A percentile compares a stretch with the other conserved stretches of the same genome.
These are phyloP conservation scores for Myotis brandtii DNA, from an alignment of 2,113 vertebrate genomes.

Conservation along the genomic window DNA sequence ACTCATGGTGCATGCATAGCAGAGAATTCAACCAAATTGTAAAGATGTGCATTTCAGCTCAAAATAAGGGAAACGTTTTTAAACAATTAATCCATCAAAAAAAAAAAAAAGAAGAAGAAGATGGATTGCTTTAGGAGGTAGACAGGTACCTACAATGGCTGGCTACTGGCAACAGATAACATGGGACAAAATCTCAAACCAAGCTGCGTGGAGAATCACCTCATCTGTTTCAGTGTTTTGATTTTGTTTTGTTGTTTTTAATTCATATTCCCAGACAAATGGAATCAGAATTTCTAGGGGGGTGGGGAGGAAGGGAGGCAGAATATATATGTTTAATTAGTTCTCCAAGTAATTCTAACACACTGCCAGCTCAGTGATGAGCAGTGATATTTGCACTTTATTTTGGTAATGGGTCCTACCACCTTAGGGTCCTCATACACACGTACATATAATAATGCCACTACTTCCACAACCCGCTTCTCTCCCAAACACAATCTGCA, in stretches of 20 bases:
- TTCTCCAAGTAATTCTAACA: background rate
- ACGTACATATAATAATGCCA: background rate
- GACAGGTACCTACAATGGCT: background rate
- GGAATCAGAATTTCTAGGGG: conserved; percentile 24
- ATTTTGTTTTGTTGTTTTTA: background rate
- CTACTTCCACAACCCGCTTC: background rate
- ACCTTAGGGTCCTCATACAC: background rate
- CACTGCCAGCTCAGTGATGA: background rate
- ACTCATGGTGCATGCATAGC: background rate
- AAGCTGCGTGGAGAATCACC: background rate
- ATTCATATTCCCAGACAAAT: background rate
- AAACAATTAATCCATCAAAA: background rate
- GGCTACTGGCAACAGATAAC: background rate
- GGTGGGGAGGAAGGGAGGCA: background rate
- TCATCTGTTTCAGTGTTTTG: background rate
- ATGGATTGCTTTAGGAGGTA: background rate
- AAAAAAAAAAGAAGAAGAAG: background rate
- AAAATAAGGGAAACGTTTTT: background rate
- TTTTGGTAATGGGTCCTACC: background rate
- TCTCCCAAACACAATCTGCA: background rate
- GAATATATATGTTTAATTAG: background rate
- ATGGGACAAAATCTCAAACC: background rate
- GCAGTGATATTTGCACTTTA: background rate
- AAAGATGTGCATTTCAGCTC: background rate
- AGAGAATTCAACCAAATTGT: background rate